Conservation (phyloP, 2,113 vertebrate genomes). For the Myotis brandtii region DNA sequence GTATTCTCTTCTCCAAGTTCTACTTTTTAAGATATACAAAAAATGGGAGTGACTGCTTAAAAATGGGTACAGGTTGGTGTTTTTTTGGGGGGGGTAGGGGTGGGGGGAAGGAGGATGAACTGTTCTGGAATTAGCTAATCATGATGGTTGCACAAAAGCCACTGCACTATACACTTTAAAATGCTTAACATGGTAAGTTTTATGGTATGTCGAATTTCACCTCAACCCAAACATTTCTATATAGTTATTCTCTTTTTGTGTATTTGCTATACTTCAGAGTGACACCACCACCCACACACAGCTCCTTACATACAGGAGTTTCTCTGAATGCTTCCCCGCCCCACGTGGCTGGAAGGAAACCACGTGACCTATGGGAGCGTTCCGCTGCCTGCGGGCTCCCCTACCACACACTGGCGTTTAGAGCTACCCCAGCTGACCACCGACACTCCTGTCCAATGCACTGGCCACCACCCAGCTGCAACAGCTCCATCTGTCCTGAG, state of each 20-base stretch:
- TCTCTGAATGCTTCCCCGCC: not conserved
- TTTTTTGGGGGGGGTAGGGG: not conserved
- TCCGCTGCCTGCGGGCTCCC: fast-evolving
- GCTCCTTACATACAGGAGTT: not conserved
- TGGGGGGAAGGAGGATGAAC: not conserved
- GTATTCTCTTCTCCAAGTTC: not conserved
- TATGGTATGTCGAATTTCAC: not conserved
- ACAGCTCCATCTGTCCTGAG: not conserved
- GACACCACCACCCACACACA: not conserved
- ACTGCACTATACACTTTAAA: not conserved
- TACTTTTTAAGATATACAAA: not conserved
- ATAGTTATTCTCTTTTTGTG: not conserved
- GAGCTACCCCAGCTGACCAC: not conserved
- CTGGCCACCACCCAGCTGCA: not conserved
- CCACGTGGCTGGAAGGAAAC: not conserved
- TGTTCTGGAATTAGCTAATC: not conserved
- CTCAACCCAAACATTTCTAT: not conserved
- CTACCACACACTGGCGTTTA: not conserved
- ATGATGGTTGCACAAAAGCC: not conserved
- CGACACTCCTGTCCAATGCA: not conserved
- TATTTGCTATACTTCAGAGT: not conserved
- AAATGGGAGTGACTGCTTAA: not conserved
- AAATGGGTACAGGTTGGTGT: not conserved
- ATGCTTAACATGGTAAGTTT: not conserved
- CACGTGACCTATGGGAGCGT: fast-evolving